A percentile compares a stretch with the other conserved stretches of the same genome.
phyloP scores from a whole-genome alignment of 2,888 invertebrate genomes.

The Spisula subtruncata region DNA sequence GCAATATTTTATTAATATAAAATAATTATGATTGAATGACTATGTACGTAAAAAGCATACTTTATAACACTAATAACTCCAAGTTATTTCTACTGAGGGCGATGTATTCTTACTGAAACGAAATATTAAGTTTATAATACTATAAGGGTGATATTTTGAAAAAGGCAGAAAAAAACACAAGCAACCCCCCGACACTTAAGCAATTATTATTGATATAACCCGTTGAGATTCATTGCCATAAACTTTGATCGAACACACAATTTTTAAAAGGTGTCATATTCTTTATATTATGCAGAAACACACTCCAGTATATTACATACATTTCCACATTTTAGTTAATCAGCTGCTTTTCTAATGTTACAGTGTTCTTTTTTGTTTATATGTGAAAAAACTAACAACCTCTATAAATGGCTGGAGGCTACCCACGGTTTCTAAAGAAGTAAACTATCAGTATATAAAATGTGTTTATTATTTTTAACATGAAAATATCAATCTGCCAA shows the following conservation, averaged over 20 bases:
- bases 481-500: constrained; percentile 1
- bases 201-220: no score
- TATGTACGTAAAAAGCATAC: no score
- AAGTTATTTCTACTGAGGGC: no score
- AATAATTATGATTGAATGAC: no score
- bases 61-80: no score
- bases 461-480: constrained; percentile 28
- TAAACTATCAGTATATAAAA: neutral
- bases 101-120: no score
- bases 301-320: neutral
- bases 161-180: no score
- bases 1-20: no score
- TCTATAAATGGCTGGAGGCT: neutral
- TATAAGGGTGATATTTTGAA: no score
- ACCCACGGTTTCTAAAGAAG: neutral
- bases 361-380: neutral
- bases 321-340: neutral
- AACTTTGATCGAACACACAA: neutral
- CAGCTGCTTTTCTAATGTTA: neutral
- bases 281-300: neutral
- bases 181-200: no score
- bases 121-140: no score
- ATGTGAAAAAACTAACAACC: neutral
- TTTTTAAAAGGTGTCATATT: neutral
- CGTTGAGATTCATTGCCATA: no score